Evolutionary conservation across 1,140 invertebrate species (phyloP).

Genomic region (Euura saliciscinereae): DNA sequence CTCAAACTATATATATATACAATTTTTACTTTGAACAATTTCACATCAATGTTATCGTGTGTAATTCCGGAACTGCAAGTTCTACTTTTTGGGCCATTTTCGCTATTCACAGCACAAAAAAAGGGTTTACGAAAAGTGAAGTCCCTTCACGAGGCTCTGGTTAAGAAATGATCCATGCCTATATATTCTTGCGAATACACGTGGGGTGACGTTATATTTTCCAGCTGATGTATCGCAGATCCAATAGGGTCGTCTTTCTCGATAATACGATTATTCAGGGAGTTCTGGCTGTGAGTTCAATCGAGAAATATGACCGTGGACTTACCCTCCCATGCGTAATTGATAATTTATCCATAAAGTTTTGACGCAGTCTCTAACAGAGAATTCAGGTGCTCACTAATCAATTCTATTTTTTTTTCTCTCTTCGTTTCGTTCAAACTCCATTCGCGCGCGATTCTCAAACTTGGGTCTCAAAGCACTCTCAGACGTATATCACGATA

Average conservation of each 20-base stretch:
- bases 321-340: conserved; percentile 27
- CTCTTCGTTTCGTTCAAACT: background rate
- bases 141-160: background rate
- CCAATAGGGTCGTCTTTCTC: conserved; percentile 27
- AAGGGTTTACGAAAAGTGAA: background rate
- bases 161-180: background rate
- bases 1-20: background rate
- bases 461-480: background rate
- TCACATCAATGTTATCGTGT: no score
- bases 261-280: conserved; percentile 33
- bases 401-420: background rate
- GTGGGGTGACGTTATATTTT: conserved; percentile 9
- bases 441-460: no score
- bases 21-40: background rate
- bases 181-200: background rate
- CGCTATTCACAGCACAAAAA: no score
- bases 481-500: background rate
- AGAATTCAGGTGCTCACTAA: background rate
- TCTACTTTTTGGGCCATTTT: no score
- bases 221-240: conserved; percentile 24
- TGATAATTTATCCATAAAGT: conserved; percentile 39
- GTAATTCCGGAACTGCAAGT: no score
- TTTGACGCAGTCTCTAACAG: conserved; percentile 32
- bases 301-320: conserved; percentile 29
- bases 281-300: conserved; percentile 11